phyloP scores from a whole-genome alignment of 2,113 vertebrate species.

The Ginglymostoma cirratum region DNA sequence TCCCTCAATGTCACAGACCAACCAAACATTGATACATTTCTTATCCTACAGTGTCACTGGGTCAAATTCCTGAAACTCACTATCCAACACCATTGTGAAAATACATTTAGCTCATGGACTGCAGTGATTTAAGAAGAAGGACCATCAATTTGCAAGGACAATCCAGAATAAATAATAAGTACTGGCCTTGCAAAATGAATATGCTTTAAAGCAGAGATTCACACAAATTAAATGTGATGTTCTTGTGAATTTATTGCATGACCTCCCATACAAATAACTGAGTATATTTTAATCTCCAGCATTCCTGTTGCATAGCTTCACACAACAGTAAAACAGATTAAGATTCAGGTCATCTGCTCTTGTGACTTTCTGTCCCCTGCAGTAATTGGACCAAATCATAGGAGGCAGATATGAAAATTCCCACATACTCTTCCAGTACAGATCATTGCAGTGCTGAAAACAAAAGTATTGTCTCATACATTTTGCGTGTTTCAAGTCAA shows the following conservation, averaged over 20 bases:
- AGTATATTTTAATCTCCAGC: neutral
- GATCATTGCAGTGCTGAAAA: neutral
- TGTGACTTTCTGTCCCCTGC: neutral
- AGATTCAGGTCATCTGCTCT: neutral
- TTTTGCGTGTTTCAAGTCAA: neutral
- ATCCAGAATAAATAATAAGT: neutral
- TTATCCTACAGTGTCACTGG: neutral
- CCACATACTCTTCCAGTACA: neutral
- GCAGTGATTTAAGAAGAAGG: neutral
- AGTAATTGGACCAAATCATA: neutral
- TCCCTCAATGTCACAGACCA: neutral
- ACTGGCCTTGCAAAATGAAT: neutral
- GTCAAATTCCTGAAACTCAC: neutral
- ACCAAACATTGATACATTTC: neutral
- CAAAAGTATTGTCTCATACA: neutral
- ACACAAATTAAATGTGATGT: neutral
- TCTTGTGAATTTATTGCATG: neutral
- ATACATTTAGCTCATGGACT: neutral
- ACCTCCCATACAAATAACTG: neutral
- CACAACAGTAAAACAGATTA: neutral
- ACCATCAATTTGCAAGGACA: neutral
- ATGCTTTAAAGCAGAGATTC: neutral
- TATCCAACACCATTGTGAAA: neutral
- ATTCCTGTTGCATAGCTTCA: neutral
- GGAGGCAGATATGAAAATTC: neutral